These are phyloP conservation scores for Choristoneura fumiferana DNA, from an alignment of 1,140 invertebrate genomes.

Conservation along the genomic window DNA sequence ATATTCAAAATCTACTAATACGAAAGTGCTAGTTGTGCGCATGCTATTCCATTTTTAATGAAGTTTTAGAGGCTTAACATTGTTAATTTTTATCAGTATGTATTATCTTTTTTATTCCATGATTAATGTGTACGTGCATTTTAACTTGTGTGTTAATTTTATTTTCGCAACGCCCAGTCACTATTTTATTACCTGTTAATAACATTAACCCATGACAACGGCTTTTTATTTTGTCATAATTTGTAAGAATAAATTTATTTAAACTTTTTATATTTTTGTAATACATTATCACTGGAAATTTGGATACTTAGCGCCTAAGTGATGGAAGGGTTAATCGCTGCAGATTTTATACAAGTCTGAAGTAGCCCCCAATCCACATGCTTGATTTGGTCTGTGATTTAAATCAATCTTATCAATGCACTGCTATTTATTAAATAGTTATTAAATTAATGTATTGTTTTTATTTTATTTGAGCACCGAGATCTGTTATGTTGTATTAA, in stretches of 20 bases:
- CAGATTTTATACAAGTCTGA: not conserved
- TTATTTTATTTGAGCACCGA: conserved; percentile 70
- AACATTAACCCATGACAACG: conserved; percentile 8
- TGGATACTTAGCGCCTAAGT: conserved; percentile 3
- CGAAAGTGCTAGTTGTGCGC: too few relatives aligned
- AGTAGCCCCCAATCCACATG: conserved; percentile 62
- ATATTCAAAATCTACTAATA: not conserved
- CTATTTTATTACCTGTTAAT: conserved; percentile 7
- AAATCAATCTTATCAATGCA: conserved; percentile 68
- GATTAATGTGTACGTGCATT: conserved; percentile 12
- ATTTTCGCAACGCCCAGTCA: too few relatives aligned
- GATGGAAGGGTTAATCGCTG: not conserved
- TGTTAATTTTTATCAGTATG: not conserved
- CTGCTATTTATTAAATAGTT: conserved; percentile 70
- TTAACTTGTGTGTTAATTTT: too few relatives aligned
- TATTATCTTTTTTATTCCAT: conserved; percentile 11
- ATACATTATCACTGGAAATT: not conserved
- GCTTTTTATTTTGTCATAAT: conserved; percentile 2
- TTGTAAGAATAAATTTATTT: conserved; percentile 5
- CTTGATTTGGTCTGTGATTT: conserved; percentile 64
- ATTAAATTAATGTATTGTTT: conserved; percentile 61
- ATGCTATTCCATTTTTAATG: not conserved
- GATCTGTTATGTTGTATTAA: conserved; percentile 75
- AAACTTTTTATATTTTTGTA: not conserved
- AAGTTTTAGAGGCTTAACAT: conserved; percentile 19